Evolutionary conservation across 2,888 invertebrate species (phyloP).

Genomic region (Carabus problematicus): DNA sequence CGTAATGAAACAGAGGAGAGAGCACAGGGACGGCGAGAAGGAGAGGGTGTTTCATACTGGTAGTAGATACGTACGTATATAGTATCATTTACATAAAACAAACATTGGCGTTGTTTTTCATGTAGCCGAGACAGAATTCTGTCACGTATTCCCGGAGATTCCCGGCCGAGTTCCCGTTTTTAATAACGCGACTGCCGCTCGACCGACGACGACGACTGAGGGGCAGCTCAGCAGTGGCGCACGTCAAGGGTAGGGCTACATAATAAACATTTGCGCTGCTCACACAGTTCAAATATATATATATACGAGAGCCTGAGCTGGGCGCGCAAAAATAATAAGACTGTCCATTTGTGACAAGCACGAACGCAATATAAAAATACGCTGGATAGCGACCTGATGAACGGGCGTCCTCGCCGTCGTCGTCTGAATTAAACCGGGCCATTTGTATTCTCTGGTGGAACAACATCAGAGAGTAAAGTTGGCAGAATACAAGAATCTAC

Average conservation of each 20-base stretch:
- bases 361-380: constrained; percentile 41
- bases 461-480: too few species aligned
- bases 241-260: constrained; percentile 7
- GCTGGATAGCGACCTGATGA: neutral
- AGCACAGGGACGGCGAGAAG: neutral
- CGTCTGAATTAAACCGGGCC: too few species aligned
- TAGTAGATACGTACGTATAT: constrained; percentile 16
- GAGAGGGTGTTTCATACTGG: too few species aligned
- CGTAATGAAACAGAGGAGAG: constrained; percentile 45
- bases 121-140: constrained; percentile 42
- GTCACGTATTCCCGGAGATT: constrained; percentile 37
- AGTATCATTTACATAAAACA: constrained; percentile 48
- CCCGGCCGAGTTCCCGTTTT: constrained; percentile 38
- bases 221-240: neutral
- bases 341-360: constrained; percentile 41
- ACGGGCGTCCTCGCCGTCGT: too few species aligned
- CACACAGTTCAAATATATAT: constrained; percentile 26
- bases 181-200: constrained; percentile 33
- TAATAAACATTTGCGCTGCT: constrained; percentile 35
- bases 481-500: too few species aligned
- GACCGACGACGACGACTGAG: neutral
- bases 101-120: constrained; percentile 47
- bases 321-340: constrained; percentile 37
- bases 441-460: too few species aligned
- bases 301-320: constrained; percentile 1